phyloP scores from a whole-genome alignment of 1,140 invertebrate species.

The Vanessa atalanta region DNA sequence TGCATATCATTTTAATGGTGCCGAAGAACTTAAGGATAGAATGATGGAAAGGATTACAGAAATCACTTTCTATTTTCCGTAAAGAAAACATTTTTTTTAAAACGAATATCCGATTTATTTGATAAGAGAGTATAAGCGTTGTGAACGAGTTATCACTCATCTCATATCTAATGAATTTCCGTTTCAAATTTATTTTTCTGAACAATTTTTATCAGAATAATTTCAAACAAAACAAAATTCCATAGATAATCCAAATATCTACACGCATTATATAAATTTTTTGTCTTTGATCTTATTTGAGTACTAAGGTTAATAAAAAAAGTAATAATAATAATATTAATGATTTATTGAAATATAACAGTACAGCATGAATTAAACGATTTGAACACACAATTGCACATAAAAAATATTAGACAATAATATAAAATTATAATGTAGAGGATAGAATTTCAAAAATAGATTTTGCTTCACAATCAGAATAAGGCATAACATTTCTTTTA shows the following conservation, averaged over 20 bases:
- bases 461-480: conserved; percentile 15
- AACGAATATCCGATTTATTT: neutral
- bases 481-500: conserved; percentile 22
- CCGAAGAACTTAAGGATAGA: too few relatives aligned
- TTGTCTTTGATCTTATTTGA: too few relatives aligned
- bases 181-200: too few relatives aligned
- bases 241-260: too few relatives aligned
- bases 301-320: conserved; percentile 21
- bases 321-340: conserved; percentile 31
- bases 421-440: conserved; percentile 8
- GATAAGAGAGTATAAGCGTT: neutral
- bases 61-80: too few relatives aligned
- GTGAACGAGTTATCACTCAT: neutral
- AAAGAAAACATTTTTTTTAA: too few relatives aligned
- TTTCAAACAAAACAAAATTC: too few relatives aligned
- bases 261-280: too few relatives aligned
- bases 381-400: conserved; percentile 47
- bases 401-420: conserved; percentile 21
- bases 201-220: too few relatives aligned
- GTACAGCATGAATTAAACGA: conserved; percentile 40
- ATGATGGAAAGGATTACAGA: too few relatives aligned
- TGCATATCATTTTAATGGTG: too few relatives aligned
- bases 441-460: conserved; percentile 27
- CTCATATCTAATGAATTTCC: too few relatives aligned
- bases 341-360: conserved; percentile 47